phyloP scores from a whole-genome alignment of 2,797 vertebrate genomes.

The Macrochelys suwanniensis region DNA sequence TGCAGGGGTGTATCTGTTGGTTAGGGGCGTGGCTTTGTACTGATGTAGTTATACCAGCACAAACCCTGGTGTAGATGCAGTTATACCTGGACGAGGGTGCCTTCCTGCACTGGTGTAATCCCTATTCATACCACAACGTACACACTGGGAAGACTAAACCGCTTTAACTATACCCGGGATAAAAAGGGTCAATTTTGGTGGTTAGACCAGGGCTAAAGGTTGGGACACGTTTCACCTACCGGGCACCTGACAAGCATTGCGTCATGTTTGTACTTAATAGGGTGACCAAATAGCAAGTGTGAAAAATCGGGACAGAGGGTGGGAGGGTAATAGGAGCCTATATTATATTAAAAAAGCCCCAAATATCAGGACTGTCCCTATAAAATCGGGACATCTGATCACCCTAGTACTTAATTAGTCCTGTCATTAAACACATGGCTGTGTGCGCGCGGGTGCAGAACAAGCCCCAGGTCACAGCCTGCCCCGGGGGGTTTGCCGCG shows the following conservation, averaged over 20 bases:
- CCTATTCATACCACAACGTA: not conserved
- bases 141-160: not conserved
- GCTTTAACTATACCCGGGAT: not conserved
- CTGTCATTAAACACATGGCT: accelerated
- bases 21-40: not conserved
- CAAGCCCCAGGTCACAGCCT: not conserved
- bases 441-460: not conserved
- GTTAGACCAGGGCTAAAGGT: not conserved
- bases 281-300: too few relatives aligned
- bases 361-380: too few relatives aligned
- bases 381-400: too few relatives aligned
- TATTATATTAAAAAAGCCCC: too few relatives aligned
- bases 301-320: too few relatives aligned
- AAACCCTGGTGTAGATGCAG: not conserved
- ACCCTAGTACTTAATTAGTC: too few relatives aligned
- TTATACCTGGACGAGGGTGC: not conserved
- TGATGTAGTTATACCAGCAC: not conserved
- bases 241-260: not conserved
- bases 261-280: too few relatives aligned
- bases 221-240: not conserved
- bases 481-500: too few relatives aligned
- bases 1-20: not conserved
- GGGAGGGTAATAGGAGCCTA: too few relatives aligned
- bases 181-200: not conserved
- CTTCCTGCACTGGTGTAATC: not conserved